Evolutionary conservation across 2,888 invertebrate genomes (phyloP).

Genomic region (Melieria crassipennis): DNA sequence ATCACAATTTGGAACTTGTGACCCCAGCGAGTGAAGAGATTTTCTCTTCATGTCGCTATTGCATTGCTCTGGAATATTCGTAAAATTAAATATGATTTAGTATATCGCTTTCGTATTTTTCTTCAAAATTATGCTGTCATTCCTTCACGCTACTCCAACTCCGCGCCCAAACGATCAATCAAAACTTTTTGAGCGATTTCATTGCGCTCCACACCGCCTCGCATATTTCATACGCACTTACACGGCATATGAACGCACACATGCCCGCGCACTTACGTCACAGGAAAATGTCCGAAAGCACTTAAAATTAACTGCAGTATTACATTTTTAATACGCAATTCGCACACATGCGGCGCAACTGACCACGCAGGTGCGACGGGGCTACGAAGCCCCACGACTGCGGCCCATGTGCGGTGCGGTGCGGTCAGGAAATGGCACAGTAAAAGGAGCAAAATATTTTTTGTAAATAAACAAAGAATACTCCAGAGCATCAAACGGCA

Average conservation of each 20-base stretch:
- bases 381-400: too few relatives aligned
- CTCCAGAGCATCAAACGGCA: too few relatives aligned
- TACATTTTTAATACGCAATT: slow-evolving; percentile 23
- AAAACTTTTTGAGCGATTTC: slow-evolving; percentile 25
- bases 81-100: slow-evolving; percentile 14
- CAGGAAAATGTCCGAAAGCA: slow-evolving; percentile 25
- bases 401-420: too few relatives aligned
- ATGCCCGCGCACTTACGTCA: neutral
- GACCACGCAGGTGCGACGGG: too few relatives aligned
- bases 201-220: neutral
- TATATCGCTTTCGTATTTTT: slow-evolving; percentile 3
- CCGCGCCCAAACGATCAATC: slow-evolving; percentile 26
- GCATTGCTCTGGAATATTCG: neutral
- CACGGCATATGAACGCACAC: neutral
- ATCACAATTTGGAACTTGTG: too few relatives aligned
- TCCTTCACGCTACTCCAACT: too few relatives aligned
- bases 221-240: neutral
- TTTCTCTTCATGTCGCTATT: too few relatives aligned
- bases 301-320: slow-evolving; percentile 30
- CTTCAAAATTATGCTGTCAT: neutral
- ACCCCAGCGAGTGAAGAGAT: too few relatives aligned
- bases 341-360: too few relatives aligned
- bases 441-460: too few relatives aligned
- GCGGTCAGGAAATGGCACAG: too few relatives aligned
- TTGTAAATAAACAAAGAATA: too few relatives aligned